A percentile compares a stretch with the other conserved stretches of the same genome.
These are phyloP conservation scores for Ennomos fuscantarius DNA, from an alignment of 2,888 invertebrate genomes.

Conservation along the genomic window DNA sequence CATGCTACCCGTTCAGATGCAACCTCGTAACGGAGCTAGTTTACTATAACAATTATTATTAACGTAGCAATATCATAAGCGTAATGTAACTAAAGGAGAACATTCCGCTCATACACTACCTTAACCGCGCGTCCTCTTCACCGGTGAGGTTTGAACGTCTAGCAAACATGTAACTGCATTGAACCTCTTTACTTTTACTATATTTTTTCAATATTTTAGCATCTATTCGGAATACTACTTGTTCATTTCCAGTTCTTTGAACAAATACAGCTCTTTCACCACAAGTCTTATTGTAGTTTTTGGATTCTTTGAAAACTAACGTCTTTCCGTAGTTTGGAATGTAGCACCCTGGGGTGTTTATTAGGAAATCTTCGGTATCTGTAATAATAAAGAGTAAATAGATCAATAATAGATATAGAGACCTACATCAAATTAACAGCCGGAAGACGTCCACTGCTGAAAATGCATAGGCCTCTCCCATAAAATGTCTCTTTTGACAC, in stretches of 20 bases:
- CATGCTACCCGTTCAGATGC: no score
- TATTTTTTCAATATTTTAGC: slow-evolving; percentile 43
- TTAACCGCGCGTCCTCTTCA: slow-evolving; percentile 46
- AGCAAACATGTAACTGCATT: slow-evolving; percentile 60
- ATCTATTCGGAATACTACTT: slow-evolving; percentile 51
- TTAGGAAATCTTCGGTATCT: slow-evolving; percentile 47
- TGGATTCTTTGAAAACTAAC: slow-evolving; percentile 43
- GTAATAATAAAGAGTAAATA: slow-evolving; percentile 11
- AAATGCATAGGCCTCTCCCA: no score
- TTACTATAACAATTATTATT: no score
- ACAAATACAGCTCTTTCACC: slow-evolving; percentile 54
- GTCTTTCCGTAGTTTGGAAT: slow-evolving; percentile 62
- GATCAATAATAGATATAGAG: neutral
- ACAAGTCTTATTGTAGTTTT: slow-evolving; percentile 42
- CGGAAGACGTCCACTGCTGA: no score
- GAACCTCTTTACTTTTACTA: slow-evolving; percentile 36
- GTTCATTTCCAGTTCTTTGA: slow-evolving; percentile 40
- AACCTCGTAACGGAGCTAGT: no score
- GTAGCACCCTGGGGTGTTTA: slow-evolving; percentile 61
- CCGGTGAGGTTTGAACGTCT: slow-evolving; percentile 42
- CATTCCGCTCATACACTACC: slow-evolving; percentile 45
- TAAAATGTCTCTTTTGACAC: no score
- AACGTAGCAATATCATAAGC: no score
- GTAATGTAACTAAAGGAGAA: neutral
- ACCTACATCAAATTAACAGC: no score